Evolutionary conservation across 2,888 invertebrate genomes (phyloP), one percentile per base, ranked within the genome.

Genomic region (Hanleya hanleyi): DNA sequence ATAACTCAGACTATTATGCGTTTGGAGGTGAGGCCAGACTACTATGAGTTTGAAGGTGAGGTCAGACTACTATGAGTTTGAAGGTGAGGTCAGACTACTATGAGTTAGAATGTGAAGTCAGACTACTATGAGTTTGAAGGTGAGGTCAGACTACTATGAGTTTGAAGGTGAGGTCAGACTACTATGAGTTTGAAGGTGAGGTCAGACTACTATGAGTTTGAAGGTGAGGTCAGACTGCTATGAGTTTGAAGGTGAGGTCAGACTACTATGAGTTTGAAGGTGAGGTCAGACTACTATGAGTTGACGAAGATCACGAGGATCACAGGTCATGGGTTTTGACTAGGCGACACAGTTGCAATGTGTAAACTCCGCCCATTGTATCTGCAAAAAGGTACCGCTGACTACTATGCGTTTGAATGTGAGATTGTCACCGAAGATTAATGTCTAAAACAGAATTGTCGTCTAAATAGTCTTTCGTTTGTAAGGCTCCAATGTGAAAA

Each of bases 181-280:
- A 64, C 36, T 64, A 64, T 26, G 64, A 64, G 26, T 64, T 64
- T 33, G 64, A 64, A 64, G 15, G n/a, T n/a, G n/a, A n/a, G n/a
- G n/a, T n/a, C n/a, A n/a, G n/a, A n/a, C n/a, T 64, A 64, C 36
- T 64, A 64, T 26, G 64, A 64, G 26, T 64, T 64, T 33, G 64
- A 64, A 64, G 64, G 64, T 64, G 36, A 2, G 22, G 5, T 47
- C 3, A 64, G 26, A 64, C 36, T n/a, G 36, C 36, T n/a, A 29
- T 37, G 4, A 35, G 64, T 12, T 18, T 18, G 64, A 22, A 36
- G 15, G 64, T 37, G 3, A 35, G 18, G 35, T 37, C 64, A 7
- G 64, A 64, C n/a, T 64, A 64, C 36, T 64, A 64, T 26, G 64
- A 64, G 26, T 64, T 64, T 33, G 64, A 64, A 64, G 64, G 64